Evolutionary conservation across 2,113 vertebrate genomes (phyloP), one percentile per base, ranked within the genome.

Genomic region (Heteronetta atricapilla): DNA sequence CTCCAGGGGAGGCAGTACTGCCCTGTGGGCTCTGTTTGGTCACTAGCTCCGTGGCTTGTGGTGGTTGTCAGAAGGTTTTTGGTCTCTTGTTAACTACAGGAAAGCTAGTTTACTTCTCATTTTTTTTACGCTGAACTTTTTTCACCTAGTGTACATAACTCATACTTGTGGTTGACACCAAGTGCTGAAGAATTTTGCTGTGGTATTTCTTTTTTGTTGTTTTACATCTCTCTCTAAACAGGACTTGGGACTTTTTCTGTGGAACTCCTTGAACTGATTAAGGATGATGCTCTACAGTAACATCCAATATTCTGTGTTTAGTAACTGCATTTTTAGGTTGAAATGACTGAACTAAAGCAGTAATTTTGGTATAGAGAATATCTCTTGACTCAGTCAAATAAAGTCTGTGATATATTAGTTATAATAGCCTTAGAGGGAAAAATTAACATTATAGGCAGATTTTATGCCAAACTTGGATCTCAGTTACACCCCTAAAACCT

Each of bases 41-140:
- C 3, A 1, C 20, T 8, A 44, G 10, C 19, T 2, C 9, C 4
- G 0, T 15, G 36, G 19, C 9, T 6, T 3, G 25, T 0, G 10
- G 0, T 6, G 19, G 2, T 34, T 13, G 31, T 7, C 8, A 4
- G 59, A 4, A 22, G 34, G 33, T 7, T 23, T 18, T 36, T 31
- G 0, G 4, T 42, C 33, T 48, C 28, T 1, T 6, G 38, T 36
- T 44, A 66, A 4, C 26, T 69, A 8, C 23, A 13, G 33, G 12
- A 38, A 38, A 48, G 6, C 17, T 1, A 12, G 7, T 11, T 10
- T 33, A 3, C 11, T 42, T 33, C 0, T 4, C 53, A 2, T 19
- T 7, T 23, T 23, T n/a, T 21, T n/a, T 53, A 15, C 11, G 10
- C 3, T 15, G 5, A 34, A 1, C 22, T 36, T 15, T 15, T 8